phyloP scores from a whole-genome alignment of 2,888 invertebrate genomes.

The Epicampocera succincta region DNA sequence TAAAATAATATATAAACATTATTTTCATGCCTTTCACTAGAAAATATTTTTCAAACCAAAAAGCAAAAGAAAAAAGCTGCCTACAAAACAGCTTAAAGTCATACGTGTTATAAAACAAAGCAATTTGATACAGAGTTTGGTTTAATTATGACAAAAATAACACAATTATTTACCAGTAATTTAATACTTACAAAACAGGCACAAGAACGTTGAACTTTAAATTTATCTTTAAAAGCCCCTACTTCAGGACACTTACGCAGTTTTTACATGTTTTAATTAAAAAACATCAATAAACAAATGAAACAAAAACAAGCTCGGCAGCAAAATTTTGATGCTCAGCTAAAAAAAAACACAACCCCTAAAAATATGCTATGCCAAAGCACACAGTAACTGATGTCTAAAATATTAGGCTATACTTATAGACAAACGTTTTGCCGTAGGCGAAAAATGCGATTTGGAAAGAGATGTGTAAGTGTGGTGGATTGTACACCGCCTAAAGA shows the following conservation, averaged over 20 bases:
- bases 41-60: too few species aligned
- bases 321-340: constrained; percentile 1
- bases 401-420: background rate
- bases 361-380: background rate
- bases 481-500: too few species aligned
- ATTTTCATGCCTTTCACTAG: too few species aligned
- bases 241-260: constrained; percentile 6
- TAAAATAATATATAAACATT: too few species aligned
- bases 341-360: constrained; percentile 2
- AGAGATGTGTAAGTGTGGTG: background rate
- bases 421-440: background rate
- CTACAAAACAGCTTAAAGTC: constrained; percentile 24
- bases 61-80: too few species aligned
- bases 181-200: too few species aligned
- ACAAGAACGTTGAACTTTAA: constrained; percentile 26
- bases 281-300: background rate
- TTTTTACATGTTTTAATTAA: constrained; percentile 11
- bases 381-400: background rate
- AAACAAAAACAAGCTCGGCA: constrained; percentile 28
- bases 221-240: background rate
- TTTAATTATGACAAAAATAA: background rate
- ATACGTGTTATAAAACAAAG: background rate
- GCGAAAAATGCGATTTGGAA: background rate
- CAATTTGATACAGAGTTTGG: too few species aligned
- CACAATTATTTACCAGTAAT: background rate